Evolutionary conservation across 1,140 invertebrate species (phyloP), one percentile per base, ranked within the genome.

Genomic region (Atopsyche davidsoni): DNA sequence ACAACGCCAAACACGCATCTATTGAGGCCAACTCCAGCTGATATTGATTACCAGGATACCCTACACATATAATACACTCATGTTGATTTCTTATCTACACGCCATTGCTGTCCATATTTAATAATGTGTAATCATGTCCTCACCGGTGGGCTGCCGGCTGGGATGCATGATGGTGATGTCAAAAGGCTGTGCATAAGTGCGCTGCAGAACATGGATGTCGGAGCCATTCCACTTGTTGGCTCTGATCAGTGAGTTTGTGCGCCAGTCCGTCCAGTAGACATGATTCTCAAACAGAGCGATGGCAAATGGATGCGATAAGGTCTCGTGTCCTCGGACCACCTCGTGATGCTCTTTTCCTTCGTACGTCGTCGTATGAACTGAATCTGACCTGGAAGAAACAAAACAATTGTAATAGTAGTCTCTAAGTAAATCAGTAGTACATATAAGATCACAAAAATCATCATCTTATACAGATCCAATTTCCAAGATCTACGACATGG

Each of bases 251-350:
- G 77, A 69, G 57, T 85, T 82, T 2, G 79, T 82, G n/a, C 83
- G 70, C 87, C 87, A 90, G 63, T 92, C 95, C 0, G 92, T 96
- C 91, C 94, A 96, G 69, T 92, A 98, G 0, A 98, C 78, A 62
- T 86, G 85, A 56, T 89, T 83, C 59, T 87, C 83, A 52, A 82
- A 85, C 13, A 86, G 75, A 0, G 88, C 83, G 7, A 96, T 78
- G n/a, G 90, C 87, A 72, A 91, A 96, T 0, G 93, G 92, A 74
- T 97, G 94, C 17, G 85, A 81, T 11, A 94, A 67, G 18, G 79
- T 79, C 32, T 83, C 80, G 51, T 78, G 77, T 46, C 75, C 72
- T 42, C 79, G 76, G 28, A 90, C 70, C 19, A 90, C 78, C 46
- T 78, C 80, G 44, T 80, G 76, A 25, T 85, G 74, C 62, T 87